Base-by-base conservation (phyloP, 2,797 vertebrate species). In the Pangasius djambal region DNA sequence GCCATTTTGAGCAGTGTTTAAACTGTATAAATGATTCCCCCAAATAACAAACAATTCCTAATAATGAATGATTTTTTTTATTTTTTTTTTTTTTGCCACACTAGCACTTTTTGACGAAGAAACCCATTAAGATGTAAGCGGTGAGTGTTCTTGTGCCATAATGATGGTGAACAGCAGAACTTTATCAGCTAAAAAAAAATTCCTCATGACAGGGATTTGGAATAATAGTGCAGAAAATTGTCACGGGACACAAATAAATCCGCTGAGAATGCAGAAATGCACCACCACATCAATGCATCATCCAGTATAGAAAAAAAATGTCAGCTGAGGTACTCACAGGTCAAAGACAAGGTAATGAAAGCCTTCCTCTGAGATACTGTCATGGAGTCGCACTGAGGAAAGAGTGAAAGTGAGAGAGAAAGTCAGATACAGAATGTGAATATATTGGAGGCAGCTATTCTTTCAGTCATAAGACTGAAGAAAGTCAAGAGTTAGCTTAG, bases 341-440 rank as follows among this genome's bases (percentile, higher is more conserved):
- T 99, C 98, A 96, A 99, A 99, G 93, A 99, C 97, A 85, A 99
- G 97, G 96, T 99, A 99, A 96, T 99, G 98, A 95, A 99, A 99
- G 90, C 98, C 97, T 96, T 99, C 98, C 96, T 99, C 98, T 91
- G 98, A 97, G 94, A 99, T 99, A 95, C 98, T 99, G 95, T 99
- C 98, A 95, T 99, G 98, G 93, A 99, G 98, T 90, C 98, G 97
- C 85, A 99, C 98, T 99, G 95, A 86, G 18, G 77, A 90, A 70
- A 82, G 57, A 85, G 44, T 9, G 69, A 52, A n/a, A 55, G 61
- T 25, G 55, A 67, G 55, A 25, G 67, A 63, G 69, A 52, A 67
- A 10, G 18, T n/a, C 61, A 87, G 20, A 31, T 31, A 37, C 20
- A 13, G 72, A n/a, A 83, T 16, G 59, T 65, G 61, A 48, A 83